Base-by-base conservation (phyloP, 2,113 vertebrate genomes). In the Rhipidura dahli region DNA sequence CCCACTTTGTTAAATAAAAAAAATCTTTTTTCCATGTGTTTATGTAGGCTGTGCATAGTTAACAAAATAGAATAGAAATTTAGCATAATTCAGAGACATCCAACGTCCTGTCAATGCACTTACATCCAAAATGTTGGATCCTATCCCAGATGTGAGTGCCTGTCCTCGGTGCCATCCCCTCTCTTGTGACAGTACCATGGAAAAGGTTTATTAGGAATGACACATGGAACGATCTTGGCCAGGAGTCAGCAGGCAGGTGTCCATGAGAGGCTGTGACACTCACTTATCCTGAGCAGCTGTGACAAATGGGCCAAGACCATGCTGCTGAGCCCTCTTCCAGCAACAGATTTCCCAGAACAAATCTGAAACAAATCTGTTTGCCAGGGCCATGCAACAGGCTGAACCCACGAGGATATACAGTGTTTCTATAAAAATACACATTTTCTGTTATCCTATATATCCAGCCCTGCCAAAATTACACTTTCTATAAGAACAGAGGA, bases 181-280 rank as follows among this genome's bases (percentile, higher is more conserved):
- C 23, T 50, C 39, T 24, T 10, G 6, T 19, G 80, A 21, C 35
- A 78, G 33, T 6, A 20, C 33, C 60, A 16, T 13, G 16, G 31
- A 37, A 42, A 79, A 64, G 5, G 16, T 33, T 70, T 30, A 27
- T 15, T 24, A 12, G 45, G 45, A 39, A 11, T 42, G 51, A 81
- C 1, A 0, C 2, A 4, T 3, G 33, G 47, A 59, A n/a, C 13
- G 7, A 28, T n/a, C 47, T 6, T 35, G 69, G 28, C 1, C 0
- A 89, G 49, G 51, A 59, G 50, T 15, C 64, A 82, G 40, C 17
- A 71, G 49, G 13, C 18, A 75, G 27, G 18, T 68, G 53, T 10
- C 15, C 42, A 16, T 0, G 1, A 37, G 15, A 85, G 53, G 8
- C 39, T 57, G 21, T 15, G 31, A 39, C 24, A 76, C 40, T 26